phyloP scores from a whole-genome alignment of 2,797 vertebrate species.

The Neostethus bicornis region DNA sequence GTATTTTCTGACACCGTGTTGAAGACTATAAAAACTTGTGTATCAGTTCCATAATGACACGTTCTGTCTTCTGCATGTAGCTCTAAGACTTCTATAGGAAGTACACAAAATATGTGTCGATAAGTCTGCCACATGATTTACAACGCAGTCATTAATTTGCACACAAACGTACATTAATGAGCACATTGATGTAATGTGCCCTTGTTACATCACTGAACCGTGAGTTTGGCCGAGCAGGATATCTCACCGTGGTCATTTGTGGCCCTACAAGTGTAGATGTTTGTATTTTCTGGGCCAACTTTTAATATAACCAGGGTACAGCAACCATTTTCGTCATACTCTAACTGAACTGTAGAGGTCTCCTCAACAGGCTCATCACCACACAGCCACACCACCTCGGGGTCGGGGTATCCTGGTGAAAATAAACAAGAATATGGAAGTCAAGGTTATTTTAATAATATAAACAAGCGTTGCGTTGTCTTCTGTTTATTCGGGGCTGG shows the following conservation, averaged over 20 bases:
- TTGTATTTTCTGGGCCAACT: conserved; percentile 53
- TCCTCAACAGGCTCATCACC: conserved; percentile 71
- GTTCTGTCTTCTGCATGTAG: not conserved
- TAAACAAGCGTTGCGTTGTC: too few relatives aligned
- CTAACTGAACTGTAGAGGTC: conserved; percentile 69
- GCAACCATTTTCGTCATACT: conserved; percentile 81
- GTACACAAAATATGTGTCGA: conserved; percentile 10
- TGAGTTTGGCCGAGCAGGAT: conserved; percentile 65
- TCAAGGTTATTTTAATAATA: not conserved
- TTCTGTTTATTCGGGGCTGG: too few relatives aligned
- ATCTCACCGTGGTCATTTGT: conserved; percentile 72
- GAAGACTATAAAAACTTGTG: conserved; percentile 1
- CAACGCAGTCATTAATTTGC: conserved; percentile 17
- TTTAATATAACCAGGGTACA: conserved; percentile 74
- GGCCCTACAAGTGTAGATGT: conserved; percentile 80
- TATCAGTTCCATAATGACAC: conserved; percentile 7
- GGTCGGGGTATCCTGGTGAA: conserved; percentile 82
- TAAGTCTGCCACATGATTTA: conserved; percentile 1
- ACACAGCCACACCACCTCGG: conserved; percentile 83
- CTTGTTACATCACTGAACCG: conserved; percentile 29
- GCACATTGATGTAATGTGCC: conserved; percentile 12
- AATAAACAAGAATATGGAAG: not conserved
- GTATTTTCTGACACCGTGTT: conserved; percentile 6
- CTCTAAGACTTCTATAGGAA: conserved; percentile 19
- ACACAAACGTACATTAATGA: conserved; percentile 21